Conservation (phyloP, 2,888 invertebrate genomes). For the Ptychoptera contaminata region DNA sequence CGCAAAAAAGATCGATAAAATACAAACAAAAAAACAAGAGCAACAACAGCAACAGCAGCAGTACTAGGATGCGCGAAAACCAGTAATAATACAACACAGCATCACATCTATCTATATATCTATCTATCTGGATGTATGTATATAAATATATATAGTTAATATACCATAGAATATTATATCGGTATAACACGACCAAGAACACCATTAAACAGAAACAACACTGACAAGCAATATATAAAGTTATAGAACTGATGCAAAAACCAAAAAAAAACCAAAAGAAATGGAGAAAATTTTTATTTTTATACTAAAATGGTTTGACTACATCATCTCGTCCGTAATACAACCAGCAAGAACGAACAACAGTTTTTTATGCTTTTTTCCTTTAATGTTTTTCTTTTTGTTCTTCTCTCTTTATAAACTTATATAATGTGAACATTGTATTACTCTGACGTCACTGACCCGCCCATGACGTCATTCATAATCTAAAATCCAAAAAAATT, state of each 20-base stretch:
- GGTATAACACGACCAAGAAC: neutral
- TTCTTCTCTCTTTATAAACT: neutral
- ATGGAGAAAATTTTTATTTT: slow-evolving; percentile 1
- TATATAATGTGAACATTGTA: neutral
- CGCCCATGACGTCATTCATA: neutral
- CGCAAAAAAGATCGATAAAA: no score
- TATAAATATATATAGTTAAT: neutral
- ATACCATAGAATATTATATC: neutral
- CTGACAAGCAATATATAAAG: neutral
- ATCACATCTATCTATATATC: neutral
- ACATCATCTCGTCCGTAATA: no score
- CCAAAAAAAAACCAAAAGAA: slow-evolving; percentile 1
- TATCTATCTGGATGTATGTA: neutral
- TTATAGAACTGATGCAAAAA: neutral
- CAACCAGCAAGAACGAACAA: no score
- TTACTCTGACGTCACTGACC: neutral
- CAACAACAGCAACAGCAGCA: no score
- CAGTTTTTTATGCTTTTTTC: no score
- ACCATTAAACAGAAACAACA: neutral
- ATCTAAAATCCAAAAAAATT: neutral
- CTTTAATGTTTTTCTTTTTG: no score
- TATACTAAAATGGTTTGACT: neutral
- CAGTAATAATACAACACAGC: no score
- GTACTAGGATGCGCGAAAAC: no score
- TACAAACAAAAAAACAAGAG: no score